Percentiles rank a stretch among this genome's conserved stretches.
Evolutionary conservation across 2,797 vertebrate species (phyloP).

Genomic region (Argya squamiceps): DNA sequence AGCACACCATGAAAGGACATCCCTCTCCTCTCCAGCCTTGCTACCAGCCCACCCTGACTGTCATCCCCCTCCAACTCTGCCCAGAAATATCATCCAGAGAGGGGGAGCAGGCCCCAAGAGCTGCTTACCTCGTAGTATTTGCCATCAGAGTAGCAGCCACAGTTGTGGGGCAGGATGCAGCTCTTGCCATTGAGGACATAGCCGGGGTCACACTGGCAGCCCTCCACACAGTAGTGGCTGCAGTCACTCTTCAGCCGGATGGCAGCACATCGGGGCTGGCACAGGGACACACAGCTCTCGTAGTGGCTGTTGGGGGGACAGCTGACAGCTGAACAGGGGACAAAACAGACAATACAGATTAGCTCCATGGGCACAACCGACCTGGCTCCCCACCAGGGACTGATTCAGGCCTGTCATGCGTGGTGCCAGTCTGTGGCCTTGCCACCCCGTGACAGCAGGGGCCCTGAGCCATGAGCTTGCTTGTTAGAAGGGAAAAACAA

Average conservation of each 20-base stretch:
- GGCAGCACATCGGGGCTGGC: constrained; percentile 94
- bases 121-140: constrained; percentile 91
- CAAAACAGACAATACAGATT: neutral
- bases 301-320: constrained; percentile 96
- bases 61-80: accelerated
- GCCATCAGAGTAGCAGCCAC: constrained; percentile 94
- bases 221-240: constrained; percentile 94
- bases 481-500: neutral
- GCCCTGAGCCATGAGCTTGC: neutral
- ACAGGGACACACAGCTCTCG: constrained; percentile 90
- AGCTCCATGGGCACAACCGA: neutral
- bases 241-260: constrained; percentile 93
- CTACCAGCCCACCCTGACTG: accelerated
- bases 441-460: accelerated
- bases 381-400: neutral
- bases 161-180: constrained; percentile 94
- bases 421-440: neutral
- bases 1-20: neutral
- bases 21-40: neutral
- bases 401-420: accelerated
- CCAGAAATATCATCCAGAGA: neutral
- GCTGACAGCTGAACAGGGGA: constrained; percentile 79
- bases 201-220: constrained; percentile 93
- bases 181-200: constrained; percentile 94
- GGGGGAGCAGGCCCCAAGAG: accelerated